phyloP scores from a whole-genome alignment of 2,797 vertebrate genomes.

The Mus caroli region DNA sequence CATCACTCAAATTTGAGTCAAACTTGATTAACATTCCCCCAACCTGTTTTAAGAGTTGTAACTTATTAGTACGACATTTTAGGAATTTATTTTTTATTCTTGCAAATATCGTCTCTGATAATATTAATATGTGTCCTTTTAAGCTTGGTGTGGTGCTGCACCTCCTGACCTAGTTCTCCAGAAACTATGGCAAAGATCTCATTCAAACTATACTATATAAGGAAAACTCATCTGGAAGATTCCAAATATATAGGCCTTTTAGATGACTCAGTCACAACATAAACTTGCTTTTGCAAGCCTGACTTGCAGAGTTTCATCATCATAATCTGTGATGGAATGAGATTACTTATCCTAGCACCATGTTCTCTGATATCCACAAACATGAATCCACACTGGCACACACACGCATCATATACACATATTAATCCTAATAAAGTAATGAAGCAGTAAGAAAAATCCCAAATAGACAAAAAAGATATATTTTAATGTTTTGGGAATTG shows the following conservation, averaged over 20 bases:
- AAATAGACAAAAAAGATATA: not conserved
- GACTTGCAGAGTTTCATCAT: not conserved
- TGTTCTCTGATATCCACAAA: not conserved
- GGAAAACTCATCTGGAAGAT: not conserved
- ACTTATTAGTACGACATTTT: not conserved
- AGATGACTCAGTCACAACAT: not conserved
- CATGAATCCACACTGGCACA: not conserved
- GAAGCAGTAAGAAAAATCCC: not conserved
- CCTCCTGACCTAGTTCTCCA: not conserved
- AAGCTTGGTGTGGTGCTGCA: rapidly evolving
- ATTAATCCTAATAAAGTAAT: not conserved
- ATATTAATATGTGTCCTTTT: not conserved
- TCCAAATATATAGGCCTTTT: not conserved
- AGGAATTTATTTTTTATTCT: slow-evolving; percentile 29
- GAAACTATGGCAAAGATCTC: not conserved
- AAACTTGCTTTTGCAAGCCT: not conserved
- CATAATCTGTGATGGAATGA: not conserved
- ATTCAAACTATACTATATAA: not conserved
- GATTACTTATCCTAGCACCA: not conserved
- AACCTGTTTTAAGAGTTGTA: not conserved
- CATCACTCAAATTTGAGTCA: slow-evolving; percentile 43
- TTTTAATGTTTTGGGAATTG: not conserved
- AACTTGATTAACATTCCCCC: slow-evolving; percentile 15
- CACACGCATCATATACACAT: not conserved
- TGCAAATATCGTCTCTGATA: not conserved